A percentile compares a stretch with the other conserved stretches of the same genome.
Evolutionary conservation across 2,113 vertebrate genomes (phyloP).

Genomic region (Syngnathoides biaculeatus): DNA sequence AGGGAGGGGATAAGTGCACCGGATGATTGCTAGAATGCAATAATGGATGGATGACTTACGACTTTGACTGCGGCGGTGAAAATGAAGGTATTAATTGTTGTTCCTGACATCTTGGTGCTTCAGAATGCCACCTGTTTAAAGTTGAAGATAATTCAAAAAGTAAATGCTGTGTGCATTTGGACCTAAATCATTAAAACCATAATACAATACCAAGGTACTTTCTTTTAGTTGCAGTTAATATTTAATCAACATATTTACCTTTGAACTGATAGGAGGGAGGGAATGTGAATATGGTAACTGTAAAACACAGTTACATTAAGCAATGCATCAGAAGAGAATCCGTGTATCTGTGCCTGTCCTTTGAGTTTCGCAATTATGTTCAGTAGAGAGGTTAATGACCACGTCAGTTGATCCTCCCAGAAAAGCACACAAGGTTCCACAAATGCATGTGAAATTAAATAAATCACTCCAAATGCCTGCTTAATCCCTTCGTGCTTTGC

Average conservation of each 20-base stretch:
- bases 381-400: neutral
- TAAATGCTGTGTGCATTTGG: constrained; percentile 10
- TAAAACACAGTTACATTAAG: neutral
- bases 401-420: constrained; percentile 13
- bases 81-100: too few species aligned
- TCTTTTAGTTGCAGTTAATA: neutral
- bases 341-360: neutral
- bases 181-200: constrained; percentile 2
- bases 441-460: neutral
- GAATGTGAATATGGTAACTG: neutral
- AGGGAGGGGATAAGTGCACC: neutral
- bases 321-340: neutral
- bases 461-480: constrained; percentile 26
- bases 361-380: neutral
- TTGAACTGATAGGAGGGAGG: constrained; percentile 8
- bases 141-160: neutral
- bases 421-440: constrained; percentile 15
- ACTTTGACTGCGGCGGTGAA: too few species aligned
- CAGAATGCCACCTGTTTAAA: neutral
- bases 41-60: too few species aligned
- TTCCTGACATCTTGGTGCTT: too few species aligned
- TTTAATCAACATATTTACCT: neutral
- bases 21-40: neutral
- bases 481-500: constrained; percentile 50
- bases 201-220: neutral